Conservation (phyloP, 1,140 invertebrate species). For the Achatina immaculata region DNA sequence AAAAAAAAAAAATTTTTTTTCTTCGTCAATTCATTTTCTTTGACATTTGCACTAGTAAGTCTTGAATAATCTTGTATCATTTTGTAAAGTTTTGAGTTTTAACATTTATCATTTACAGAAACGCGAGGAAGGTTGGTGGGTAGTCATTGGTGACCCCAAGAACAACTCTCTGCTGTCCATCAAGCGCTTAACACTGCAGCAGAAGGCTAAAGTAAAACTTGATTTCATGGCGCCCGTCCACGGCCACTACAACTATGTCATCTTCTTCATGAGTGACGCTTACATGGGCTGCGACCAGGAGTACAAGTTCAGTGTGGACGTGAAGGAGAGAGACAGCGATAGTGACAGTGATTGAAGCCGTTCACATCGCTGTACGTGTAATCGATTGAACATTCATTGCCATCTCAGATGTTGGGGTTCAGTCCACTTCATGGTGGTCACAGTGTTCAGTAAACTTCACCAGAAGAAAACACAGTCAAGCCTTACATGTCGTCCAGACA, state of each 20-base stretch:
- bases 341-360: constrained; percentile 55
- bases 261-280: constrained; percentile 99
- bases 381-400: not conserved
- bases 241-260: constrained; percentile 87
- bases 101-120: constrained; percentile 78
- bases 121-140: constrained; percentile 99
- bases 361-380: not conserved
- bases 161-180: constrained; percentile 95
- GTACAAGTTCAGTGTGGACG: constrained; percentile 78
- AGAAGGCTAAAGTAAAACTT: constrained; percentile 93
- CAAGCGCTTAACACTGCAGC: constrained; percentile 92
- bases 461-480: not conserved
- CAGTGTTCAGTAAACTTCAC: not conserved
- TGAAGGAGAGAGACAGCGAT: constrained; percentile 75
- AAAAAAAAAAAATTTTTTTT: no score
- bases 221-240: constrained; percentile 92
- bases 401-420: no score
- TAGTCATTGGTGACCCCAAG: constrained; percentile 97
- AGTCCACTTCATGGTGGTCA: not conserved
- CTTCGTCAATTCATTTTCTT: no score
- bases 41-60: no score
- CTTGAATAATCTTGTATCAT: no score
- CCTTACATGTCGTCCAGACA: not conserved
- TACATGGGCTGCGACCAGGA: constrained; percentile 94
- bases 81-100: no score